These are phyloP conservation scores for Oenanthe melanoleuca DNA, from an alignment of 2,113 vertebrate species.

Conservation along the genomic window DNA sequence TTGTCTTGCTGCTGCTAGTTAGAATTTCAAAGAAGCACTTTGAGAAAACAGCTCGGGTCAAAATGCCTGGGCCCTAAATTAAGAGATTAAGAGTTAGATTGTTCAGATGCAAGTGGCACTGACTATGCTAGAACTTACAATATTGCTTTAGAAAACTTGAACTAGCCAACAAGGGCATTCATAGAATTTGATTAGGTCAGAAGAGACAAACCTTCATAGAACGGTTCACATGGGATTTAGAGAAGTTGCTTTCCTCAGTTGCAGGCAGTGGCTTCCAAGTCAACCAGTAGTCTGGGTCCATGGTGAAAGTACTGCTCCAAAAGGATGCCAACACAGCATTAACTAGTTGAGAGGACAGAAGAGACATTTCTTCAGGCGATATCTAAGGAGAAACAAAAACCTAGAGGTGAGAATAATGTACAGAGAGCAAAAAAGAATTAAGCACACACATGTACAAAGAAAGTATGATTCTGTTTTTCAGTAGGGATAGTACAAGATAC, in stretches of 20 bases:
- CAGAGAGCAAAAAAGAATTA: not conserved
- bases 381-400: slow-evolving; percentile 58
- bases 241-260: slow-evolving; percentile 34
- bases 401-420: not conserved
- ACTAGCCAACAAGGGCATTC: not conserved
- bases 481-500: not conserved
- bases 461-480: not conserved
- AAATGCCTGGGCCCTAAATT: slow-evolving; percentile 86
- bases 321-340: slow-evolving; percentile 81
- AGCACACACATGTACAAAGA: not conserved
- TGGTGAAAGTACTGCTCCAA: slow-evolving; percentile 88
- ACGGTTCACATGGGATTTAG: slow-evolving; percentile 32
- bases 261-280: slow-evolving; percentile 79
- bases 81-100: slow-evolving; percentile 55
- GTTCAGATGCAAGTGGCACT: not conserved
- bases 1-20: slow-evolving; percentile 75
- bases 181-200: not conserved
- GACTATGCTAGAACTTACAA: not conserved
- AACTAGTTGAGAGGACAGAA: slow-evolving; percentile 86
- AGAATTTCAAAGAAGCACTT: slow-evolving; percentile 90
- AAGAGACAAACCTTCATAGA: slow-evolving; percentile 75
- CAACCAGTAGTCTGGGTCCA: slow-evolving; percentile 88
- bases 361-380: slow-evolving; percentile 79
- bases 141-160: not conserved
- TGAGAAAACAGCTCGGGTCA: slow-evolving; percentile 89